phyloP scores from a whole-genome alignment of 1,140 invertebrate genomes.

The Zaprionus inermis region DNA sequence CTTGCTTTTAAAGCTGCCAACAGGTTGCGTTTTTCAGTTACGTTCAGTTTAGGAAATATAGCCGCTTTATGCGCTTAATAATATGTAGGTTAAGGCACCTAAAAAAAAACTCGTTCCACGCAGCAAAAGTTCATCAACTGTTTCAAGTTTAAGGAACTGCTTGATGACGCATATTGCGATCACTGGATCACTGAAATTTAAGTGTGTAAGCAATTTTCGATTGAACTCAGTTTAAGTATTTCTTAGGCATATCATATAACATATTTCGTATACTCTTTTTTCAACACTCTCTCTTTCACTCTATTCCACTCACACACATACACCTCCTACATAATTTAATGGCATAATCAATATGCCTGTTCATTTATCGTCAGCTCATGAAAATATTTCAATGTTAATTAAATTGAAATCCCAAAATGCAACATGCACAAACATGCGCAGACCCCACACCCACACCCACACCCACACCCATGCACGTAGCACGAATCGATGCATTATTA shows the following conservation, averaged over 20 bases:
- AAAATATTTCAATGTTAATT: slow-evolving; percentile 74
- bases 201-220: too few species aligned
- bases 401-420: slow-evolving; percentile 66
- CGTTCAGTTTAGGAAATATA: not conserved
- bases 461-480: slow-evolving; percentile 10
- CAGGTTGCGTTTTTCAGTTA: not conserved
- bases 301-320: not conserved
- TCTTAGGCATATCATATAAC: not conserved
- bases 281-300: not conserved
- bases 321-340: slow-evolving; percentile 3
- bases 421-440: slow-evolving; percentile 36
- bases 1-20: not conserved
- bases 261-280: not conserved
- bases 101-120: too few species aligned
- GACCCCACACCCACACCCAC: slow-evolving; percentile 18
- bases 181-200: too few species aligned
- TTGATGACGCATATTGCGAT: not conserved
- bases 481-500: slow-evolving; percentile 40
- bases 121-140: not conserved
- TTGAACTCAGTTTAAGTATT: too few species aligned
- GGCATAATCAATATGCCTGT: slow-evolving; percentile 35
- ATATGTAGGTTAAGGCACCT: not conserved
- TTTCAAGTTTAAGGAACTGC: not conserved
- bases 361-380: slow-evolving; percentile 37
- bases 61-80: not conserved